phyloP scores from a whole-genome alignment of 37 sponge, comb jelly and placozoan species.

The Axinella damicornis region DNA sequence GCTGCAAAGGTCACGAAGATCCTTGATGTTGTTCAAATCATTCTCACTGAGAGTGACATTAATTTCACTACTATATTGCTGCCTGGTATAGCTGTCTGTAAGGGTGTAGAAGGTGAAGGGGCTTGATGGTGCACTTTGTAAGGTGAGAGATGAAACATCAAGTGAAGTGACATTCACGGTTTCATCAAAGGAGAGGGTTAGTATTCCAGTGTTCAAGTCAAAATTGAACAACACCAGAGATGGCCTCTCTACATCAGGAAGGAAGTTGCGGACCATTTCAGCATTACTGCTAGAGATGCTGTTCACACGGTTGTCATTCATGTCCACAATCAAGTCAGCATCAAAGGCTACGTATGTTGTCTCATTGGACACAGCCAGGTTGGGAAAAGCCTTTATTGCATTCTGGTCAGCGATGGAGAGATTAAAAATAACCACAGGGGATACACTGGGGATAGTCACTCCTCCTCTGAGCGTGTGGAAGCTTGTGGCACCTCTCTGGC shows the following conservation, averaged over 20 bases:
- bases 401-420: slow-evolving; percentile 57
- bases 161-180: slow-evolving; percentile 80
- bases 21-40: slow-evolving; percentile 85
- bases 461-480: slow-evolving; percentile 73
- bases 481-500: not conserved
- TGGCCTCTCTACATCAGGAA: slow-evolving; percentile 51
- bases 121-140: slow-evolving; percentile 39
- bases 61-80: slow-evolving; percentile 46
- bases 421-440: slow-evolving; percentile 47
- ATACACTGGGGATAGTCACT: slow-evolving; percentile 21
- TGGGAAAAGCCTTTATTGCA: slow-evolving; percentile 59
- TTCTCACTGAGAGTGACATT: slow-evolving; percentile 44
- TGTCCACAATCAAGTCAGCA: slow-evolving; percentile 79
- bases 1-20: slow-evolving; percentile 56
- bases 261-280: slow-evolving; percentile 22
- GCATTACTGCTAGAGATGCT: slow-evolving; percentile 60
- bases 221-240: slow-evolving; percentile 57
- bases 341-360: slow-evolving; percentile 80
- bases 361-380: slow-evolving; percentile 51
- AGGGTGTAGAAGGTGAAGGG: slow-evolving; percentile 31
- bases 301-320: slow-evolving; percentile 76
- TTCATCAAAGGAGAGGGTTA: slow-evolving; percentile 76
- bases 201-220: slow-evolving; percentile 46
- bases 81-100: slow-evolving; percentile 25
- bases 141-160: slow-evolving; percentile 40